Conservation (phyloP, 2,888 invertebrate species). For the Gryllus longicercus region DNA sequence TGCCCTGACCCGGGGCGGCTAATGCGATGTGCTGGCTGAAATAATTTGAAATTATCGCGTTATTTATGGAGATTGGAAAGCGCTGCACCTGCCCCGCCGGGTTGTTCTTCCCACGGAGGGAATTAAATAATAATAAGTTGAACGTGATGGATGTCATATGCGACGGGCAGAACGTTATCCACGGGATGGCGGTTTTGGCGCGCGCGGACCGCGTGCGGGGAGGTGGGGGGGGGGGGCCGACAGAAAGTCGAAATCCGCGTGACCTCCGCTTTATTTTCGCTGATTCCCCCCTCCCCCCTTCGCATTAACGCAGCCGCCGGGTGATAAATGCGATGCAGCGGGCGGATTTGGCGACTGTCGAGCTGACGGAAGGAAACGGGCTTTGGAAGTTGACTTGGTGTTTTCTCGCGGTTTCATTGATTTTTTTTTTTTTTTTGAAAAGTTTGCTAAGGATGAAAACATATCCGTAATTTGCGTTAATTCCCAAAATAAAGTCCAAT, state of each 20-base stretch:
- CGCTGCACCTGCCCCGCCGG: not conserved
- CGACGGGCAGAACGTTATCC: not conserved
- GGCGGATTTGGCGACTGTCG: no score
- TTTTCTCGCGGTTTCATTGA: no score
- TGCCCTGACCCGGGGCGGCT: not conserved
- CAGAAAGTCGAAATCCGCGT: not conserved
- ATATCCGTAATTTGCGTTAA: no score
- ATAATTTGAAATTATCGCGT: conserved; percentile 17
- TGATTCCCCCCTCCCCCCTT: not conserved
- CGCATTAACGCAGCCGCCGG: no score
- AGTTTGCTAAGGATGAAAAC: no score
- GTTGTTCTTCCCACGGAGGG: not conserved
- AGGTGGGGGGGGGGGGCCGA: not conserved
- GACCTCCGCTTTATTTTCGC: not conserved
- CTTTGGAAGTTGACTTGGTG: no score
- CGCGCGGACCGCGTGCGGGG: not conserved
- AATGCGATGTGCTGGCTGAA: conserved; percentile 17
- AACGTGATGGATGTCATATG: not conserved
- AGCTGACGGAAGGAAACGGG: no score
- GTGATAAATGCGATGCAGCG: no score
- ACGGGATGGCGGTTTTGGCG: not conserved
- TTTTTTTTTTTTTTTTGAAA: no score
- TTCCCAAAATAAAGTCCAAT: no score
- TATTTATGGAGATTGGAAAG: conserved; percentile 8
- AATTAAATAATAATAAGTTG: conserved; percentile 17